A percentile compares a stretch with the other conserved stretches of the same genome.
Conservation (phyloP, 64 coral and sea anemone genomes). For the Montipora cactus region DNA sequence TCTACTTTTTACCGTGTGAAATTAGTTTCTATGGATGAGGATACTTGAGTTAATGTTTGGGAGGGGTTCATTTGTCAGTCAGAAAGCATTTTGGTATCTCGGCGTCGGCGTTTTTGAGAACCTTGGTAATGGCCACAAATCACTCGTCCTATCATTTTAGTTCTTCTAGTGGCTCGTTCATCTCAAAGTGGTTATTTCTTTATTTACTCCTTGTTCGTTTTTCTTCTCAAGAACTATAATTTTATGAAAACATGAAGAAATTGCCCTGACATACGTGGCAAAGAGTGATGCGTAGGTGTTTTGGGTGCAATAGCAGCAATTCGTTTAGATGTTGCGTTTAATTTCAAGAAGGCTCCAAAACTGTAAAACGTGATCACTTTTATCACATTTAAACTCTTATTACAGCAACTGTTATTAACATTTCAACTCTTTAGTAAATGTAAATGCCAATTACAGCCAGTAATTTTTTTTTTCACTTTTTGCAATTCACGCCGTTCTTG, state of each 20-base stretch:
- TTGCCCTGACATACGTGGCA: neutral
- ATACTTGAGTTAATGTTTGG: neutral
- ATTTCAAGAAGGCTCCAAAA: neutral
- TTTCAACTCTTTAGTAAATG: neutral
- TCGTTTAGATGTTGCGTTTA: too few species aligned
- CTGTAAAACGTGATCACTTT: neutral
- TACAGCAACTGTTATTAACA: neutral
- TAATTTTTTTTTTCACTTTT: neutral
- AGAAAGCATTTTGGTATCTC: neutral
- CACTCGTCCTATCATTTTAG: neutral
- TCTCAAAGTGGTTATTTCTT: neutral
- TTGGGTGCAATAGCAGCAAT: too few species aligned
- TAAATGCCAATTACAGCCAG: neutral
- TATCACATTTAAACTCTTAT: too few species aligned
- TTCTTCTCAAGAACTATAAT: neutral
- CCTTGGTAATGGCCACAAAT: neutral
- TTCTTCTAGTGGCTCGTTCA: neutral
- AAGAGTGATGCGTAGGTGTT: too few species aligned
- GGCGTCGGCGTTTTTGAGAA: neutral
- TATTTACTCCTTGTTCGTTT: neutral
- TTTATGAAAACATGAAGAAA: neutral
- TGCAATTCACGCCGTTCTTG: too few species aligned
- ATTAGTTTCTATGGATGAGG: neutral
- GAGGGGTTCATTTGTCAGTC: slow-evolving; percentile 54
- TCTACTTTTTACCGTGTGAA: neutral